Conservation (phyloP, 2,797 vertebrate genomes). For the Pipistrellus kuhlii region DNA sequence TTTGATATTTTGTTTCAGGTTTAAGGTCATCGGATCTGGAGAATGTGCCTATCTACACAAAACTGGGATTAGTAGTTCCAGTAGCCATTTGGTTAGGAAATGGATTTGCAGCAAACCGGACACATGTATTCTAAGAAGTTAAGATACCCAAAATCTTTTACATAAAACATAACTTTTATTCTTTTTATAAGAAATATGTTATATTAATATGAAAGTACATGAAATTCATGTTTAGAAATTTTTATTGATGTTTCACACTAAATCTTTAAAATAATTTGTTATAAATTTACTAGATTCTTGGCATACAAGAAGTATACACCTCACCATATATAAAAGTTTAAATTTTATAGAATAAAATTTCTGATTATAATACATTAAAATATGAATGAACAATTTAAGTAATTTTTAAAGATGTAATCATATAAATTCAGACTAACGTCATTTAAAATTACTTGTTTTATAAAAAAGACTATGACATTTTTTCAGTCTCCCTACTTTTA, state of each 20-base stretch:
- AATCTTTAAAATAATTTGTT: neutral
- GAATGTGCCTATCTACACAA: conserved; percentile 55
- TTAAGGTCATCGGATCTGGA: conserved; percentile 43
- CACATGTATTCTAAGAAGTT: neutral
- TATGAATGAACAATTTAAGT: conserved; percentile 26
- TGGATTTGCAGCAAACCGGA: conserved; percentile 54
- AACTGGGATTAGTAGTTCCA: conserved; percentile 30
- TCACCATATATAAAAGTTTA: neutral
- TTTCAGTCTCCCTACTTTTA: neutral
- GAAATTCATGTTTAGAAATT: conserved; percentile 45
- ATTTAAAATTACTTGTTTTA: conserved; percentile 14
- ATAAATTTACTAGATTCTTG: neutral
- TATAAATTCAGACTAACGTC: neutral
- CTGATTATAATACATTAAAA: neutral
- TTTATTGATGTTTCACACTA: neutral
- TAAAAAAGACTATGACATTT: neutral
- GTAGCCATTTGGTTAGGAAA: conserved; percentile 60
- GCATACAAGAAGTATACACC: neutral
- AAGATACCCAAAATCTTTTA: neutral
- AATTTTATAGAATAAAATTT: neutral
- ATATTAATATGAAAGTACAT: neutral
- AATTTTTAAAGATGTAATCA: neutral
- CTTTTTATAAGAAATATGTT: neutral
- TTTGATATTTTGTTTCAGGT: conserved; percentile 42
- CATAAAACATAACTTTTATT: neutral